A percentile compares a stretch with the other conserved stretches of the same genome.
These are phyloP conservation scores for Butastur rufipennis DNA, from an alignment of 2,113 vertebrate species.

Conservation along the genomic window DNA sequence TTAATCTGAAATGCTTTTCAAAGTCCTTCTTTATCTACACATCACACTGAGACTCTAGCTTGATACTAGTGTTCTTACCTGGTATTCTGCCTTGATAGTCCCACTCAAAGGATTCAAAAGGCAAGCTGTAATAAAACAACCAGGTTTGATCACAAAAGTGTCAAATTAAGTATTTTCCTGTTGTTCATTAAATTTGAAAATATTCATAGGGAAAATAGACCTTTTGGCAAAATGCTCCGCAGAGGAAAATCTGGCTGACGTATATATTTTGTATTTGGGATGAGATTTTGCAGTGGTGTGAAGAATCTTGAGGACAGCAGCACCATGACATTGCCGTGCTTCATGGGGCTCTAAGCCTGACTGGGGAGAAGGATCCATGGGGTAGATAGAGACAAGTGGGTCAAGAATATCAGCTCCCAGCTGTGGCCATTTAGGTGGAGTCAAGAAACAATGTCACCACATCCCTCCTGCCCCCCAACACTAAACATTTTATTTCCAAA, in stretches of 20 bases:
- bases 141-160: not conserved
- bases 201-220: not conserved
- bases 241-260: not conserved
- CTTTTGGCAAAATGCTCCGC: not conserved
- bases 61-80: not conserved
- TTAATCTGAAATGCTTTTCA: not conserved
- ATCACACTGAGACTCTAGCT: not conserved
- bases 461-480: not conserved
- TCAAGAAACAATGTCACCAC: not conserved
- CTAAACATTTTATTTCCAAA: not conserved
- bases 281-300: not conserved
- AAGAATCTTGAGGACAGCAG: not conserved
- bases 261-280: not conserved
- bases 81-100: not conserved
- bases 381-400: not conserved
- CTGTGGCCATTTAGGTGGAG: not conserved
- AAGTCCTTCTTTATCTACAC: not conserved
- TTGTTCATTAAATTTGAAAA: not conserved
- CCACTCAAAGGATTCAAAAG: constrained; percentile 13
- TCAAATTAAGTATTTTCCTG: not conserved
- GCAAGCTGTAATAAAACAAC: not conserved
- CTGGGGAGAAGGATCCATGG: not conserved
- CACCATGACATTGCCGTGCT: not conserved
- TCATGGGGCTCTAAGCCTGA: not conserved
- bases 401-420: not conserved